Percentiles rank a stretch among this genome's conserved stretches.
These are phyloP conservation scores for Trichopoda pennipes DNA, from an alignment of 2,888 invertebrate species.

Conservation along the genomic window DNA sequence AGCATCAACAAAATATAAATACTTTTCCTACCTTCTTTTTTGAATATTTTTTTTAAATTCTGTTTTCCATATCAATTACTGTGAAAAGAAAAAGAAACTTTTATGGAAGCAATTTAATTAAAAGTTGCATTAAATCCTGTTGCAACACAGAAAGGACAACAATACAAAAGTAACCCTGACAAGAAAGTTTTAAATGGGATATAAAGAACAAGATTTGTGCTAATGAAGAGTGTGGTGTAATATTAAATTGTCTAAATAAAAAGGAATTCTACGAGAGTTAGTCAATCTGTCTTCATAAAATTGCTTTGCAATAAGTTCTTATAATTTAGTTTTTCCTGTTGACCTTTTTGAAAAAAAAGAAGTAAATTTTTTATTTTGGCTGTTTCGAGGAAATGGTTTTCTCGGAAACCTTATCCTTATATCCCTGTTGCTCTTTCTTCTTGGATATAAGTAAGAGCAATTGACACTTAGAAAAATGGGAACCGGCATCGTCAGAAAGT, in stretches of 20 bases:
- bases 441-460: no score
- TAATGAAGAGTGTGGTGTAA: not conserved
- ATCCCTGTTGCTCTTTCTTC: no score
- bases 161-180: conserved; percentile 27
- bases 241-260: conserved; percentile 26
- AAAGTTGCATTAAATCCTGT: conserved; percentile 55
- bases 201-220: not conserved
- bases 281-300: no score
- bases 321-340: no score
- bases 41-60: not conserved
- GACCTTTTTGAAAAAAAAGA: no score
- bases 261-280: not conserved
- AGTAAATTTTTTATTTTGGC: no score
- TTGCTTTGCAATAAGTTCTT: no score
- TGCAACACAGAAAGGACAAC: conserved; percentile 27
- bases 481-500: no score
- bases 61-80: not conserved
- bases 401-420: no score
- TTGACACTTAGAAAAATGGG: no score
- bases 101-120: conserved; percentile 56
- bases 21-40: conserved; percentile 1
- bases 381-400: no score
- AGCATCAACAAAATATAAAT: conserved; percentile 18
- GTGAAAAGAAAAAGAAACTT: conserved; percentile 31
- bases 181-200: conserved; percentile 14